Evolutionary conservation across 2,113 vertebrate genomes (phyloP), one percentile per base, ranked within the genome.

Genomic region (Oncorhynchus gorbuscha): DNA sequence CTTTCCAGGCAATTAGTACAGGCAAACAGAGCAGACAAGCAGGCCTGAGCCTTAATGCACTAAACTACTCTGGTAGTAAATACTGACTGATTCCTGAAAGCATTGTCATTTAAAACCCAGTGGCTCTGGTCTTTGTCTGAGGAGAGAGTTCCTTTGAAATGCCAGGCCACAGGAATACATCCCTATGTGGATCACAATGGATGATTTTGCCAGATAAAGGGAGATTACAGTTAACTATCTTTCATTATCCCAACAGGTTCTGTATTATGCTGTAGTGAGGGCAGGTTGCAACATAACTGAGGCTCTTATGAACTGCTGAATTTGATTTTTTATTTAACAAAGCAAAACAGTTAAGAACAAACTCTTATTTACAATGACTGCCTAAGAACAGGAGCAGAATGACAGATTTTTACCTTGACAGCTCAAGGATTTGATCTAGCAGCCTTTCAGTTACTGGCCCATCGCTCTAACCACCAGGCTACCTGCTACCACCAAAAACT

Each of bases 1-100:
- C 85, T 89, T 85, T 89, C 83, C 73, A 88, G 86, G 87, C 85
- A 92, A 91, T 92, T 91, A 92, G 89, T 86, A 84, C 84, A 84
- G 79, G 86, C 88, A 90, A 92, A 92, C 87, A 89, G 69, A 85
- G 85, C 83, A 88, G 51, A 90, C 84, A 88, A 82, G 39, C 39
- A 45, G 83, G 5, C 28, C 80, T 66, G 82, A 69, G 81, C 79
- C 76, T 89, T 89, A 90, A 91, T 87, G 84, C 80, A 89, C 87
- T 87, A 81, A 75, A 89, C 81, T 81, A 86, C 83, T 80, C 76
- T 84, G 79, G 84, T 83, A 85, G 89, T 90, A 91, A 92, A 93
- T 91, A 90, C 86, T 86, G 77, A 85, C 82, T 83, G 83, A 85
- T 77, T 82, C 85, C 82, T 83, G 70, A 84, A 76, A 79, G 84